phyloP scores from a whole-genome alignment of 2,888 invertebrate genomes.

The Lasioglossum vierecki region DNA sequence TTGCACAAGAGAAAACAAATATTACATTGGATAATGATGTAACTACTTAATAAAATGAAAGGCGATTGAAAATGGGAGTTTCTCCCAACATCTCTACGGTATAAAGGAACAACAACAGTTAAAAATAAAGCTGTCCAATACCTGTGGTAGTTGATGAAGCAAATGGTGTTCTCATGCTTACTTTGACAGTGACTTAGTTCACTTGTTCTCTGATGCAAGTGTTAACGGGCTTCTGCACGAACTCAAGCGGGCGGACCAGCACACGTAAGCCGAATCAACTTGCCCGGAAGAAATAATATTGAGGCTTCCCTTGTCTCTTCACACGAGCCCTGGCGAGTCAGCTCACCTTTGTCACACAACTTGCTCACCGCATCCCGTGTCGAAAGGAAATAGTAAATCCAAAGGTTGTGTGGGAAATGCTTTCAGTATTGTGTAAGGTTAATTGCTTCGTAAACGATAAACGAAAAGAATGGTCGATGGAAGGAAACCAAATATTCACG shows the following conservation, averaged over 20 bases:
- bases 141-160: background rate
- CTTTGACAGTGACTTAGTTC: background rate
- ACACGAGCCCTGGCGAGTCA: background rate
- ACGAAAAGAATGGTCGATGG: too few species aligned
- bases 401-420: background rate
- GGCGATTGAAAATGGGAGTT: too few species aligned
- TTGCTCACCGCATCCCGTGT: background rate
- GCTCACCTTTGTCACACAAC: background rate
- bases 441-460: background rate
- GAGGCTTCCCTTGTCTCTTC: slow-evolving; percentile 6
- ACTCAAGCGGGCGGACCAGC: background rate
- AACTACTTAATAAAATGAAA: too few species aligned
- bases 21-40: too few species aligned
- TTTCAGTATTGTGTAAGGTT: background rate
- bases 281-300: slow-evolving; percentile 11
- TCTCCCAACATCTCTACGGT: background rate
- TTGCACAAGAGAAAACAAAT: too few species aligned
- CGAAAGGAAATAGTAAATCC: background rate
- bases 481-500: too few species aligned
- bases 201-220: slow-evolving; percentile 9
- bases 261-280: slow-evolving; percentile 10
- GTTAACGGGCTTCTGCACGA: background rate
- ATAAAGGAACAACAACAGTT: background rate
- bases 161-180: background rate
- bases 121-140: background rate